Evolutionary conservation across 53 echinoderm and acorn worm species (phyloP).

Genomic region (Paelopatides confundens): DNA sequence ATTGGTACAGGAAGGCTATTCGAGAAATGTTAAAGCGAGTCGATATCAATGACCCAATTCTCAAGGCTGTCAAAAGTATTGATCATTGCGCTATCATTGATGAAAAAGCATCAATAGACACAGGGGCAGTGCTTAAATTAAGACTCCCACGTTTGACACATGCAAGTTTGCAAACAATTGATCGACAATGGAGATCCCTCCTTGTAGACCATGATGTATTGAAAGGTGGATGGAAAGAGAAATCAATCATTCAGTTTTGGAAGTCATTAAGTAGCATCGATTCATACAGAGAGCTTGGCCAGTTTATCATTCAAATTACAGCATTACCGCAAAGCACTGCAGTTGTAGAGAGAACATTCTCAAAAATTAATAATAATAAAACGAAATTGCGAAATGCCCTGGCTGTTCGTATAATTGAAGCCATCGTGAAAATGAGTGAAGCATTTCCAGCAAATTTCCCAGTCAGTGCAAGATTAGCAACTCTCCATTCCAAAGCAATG

Average conservation of each 20-base stretch:
- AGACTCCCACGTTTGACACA: too few relatives aligned
- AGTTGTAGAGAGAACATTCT: background rate
- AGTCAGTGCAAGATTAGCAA: background rate
- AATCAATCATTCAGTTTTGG: too few relatives aligned
- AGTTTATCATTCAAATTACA: too few relatives aligned
- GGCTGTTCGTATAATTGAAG: background rate
- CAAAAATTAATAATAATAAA: background rate
- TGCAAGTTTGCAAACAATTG: too few relatives aligned
- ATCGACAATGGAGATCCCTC: too few relatives aligned
- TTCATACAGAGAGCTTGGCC: background rate
- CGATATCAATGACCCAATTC: background rate
- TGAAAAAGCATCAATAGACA: too few relatives aligned
- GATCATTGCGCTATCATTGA: too few relatives aligned
- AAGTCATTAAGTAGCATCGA: too few relatives aligned
- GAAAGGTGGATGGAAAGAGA: too few relatives aligned
- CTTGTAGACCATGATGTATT: too few relatives aligned
- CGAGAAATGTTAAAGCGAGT: background rate
- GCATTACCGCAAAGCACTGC: background rate
- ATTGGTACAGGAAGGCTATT: slow-evolving; percentile 2
- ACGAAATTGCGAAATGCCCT: background rate
- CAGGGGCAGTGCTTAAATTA: too few relatives aligned
- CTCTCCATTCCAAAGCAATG: too few relatives aligned
- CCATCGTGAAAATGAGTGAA: background rate
- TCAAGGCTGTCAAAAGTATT: background rate
- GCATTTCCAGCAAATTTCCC: background rate